Base-by-base conservation (phyloP, 2,888 invertebrate species). In the Caenorhabditis sp. region DNA sequence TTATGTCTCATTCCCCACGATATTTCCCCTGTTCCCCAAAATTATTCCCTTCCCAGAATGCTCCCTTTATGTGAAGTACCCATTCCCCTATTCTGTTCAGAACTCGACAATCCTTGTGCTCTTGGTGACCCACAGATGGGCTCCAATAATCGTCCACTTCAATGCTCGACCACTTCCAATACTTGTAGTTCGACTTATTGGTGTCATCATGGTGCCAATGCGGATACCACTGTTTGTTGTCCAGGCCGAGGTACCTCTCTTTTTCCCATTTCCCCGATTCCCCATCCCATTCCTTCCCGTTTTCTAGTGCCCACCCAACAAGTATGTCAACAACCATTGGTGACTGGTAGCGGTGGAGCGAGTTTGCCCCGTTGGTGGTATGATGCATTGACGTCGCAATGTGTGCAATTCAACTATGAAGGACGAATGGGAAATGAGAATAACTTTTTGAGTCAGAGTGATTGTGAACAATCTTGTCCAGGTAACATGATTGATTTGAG, bases 181-280 rank as follows among this genome's bases (percentile, higher is more conserved):
- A 78, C 78, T 12, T 85, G 85, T 61, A 75, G 72, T 10, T 52
- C 75, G 25, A 65, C 61, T n/a, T 79, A 67, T 66, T 85, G 86
- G 86, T 88, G 88, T 71, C 88, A 88, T 67, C 71, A 87, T 54
- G 88, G 88, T 2, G 83, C 85, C 50, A 80, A 77, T 14, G 76
- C 77, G 0, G 82, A 85, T 38, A 86, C 87, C 1, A 88, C 88
- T 4, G 83, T 88, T 4, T 88, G 88, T 75, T 88, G 88, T 74
- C 88, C 88, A 14, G 84, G 84, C 67, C 73, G 83, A 78, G 84
- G 84, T 84, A n/a, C 17, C 1, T 25, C 53, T n/a, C 50, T 2
- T n/a, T 17, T 58, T 27, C 50, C 14, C 17, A 10, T 17, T 54
- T 26, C 61, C 58, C 49, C 31, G 31, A 4, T 36, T 64, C 20